These are phyloP conservation scores for Conomelus anceps DNA, from an alignment of 2,888 invertebrate genomes.

Conservation along the genomic window DNA sequence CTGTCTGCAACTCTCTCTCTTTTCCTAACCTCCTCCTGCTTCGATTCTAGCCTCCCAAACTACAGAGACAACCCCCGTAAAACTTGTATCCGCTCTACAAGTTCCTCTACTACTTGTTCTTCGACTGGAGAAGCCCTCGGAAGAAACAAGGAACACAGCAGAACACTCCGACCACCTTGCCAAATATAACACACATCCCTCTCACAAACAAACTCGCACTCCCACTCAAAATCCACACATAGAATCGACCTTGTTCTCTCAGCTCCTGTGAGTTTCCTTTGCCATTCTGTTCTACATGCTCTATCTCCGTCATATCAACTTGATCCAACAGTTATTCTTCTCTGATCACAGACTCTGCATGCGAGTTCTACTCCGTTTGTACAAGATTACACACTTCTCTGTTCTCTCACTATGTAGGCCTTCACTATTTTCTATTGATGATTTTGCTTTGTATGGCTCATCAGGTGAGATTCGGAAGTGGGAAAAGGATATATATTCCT, in stretches of 20 bases:
- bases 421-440: no score
- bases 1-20: background rate
- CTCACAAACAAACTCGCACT: background rate
- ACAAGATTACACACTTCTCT: background rate
- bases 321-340: background rate
- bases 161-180: background rate
- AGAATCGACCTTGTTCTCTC: background rate
- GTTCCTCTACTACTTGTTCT: background rate
- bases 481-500: no score
- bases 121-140: background rate
- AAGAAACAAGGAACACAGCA: background rate
- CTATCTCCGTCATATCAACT: background rate
- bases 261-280: background rate
- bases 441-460: no score
- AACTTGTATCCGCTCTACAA: background rate
- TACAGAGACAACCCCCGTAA: background rate
- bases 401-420: background rate
- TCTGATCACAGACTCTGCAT: background rate
- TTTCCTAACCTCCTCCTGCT: no score
- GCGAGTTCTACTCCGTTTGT: background rate
- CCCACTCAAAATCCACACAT: background rate
- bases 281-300: background rate
- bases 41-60: background rate
- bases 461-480: no score
- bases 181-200: background rate